phyloP scores from a whole-genome alignment of 2,888 invertebrate genomes.

The Metacarcinus magister region DNA sequence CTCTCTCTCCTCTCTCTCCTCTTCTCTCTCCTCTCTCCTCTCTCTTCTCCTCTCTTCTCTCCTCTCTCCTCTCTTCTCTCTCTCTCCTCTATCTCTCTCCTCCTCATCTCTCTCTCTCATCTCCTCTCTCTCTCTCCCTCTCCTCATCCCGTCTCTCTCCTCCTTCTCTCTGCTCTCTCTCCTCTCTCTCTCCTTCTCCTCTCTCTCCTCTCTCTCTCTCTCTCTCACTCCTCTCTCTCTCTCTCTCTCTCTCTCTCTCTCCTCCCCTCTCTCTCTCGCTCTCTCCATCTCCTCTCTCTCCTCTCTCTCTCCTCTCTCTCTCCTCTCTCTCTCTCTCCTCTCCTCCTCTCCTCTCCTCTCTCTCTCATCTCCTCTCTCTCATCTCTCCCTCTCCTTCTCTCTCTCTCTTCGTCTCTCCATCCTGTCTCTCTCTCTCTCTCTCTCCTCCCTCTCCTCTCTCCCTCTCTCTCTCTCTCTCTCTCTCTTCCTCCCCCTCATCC shows the following conservation, averaged over 20 bases:
- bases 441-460: background rate
- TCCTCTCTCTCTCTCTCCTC: too few species aligned
- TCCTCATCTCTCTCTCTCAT: background rate
- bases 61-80: background rate
- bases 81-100: background rate
- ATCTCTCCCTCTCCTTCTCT: too few species aligned
- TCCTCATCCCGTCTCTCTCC: background rate
- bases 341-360: too few species aligned
- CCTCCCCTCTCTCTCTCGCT: too few species aligned
- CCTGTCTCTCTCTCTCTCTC: too few species aligned
- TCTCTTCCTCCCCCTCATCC: background rate
- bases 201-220: too few species aligned
- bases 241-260: too few species aligned
- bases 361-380: too few species aligned
- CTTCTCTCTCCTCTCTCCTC: background rate
- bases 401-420: too few species aligned
- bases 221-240: too few species aligned
- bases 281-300: too few species aligned
- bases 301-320: too few species aligned
- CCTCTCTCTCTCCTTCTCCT: background rate
- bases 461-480: conserved; percentile 42
- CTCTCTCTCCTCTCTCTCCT: background rate
- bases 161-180: background rate
- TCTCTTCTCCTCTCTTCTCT: background rate
- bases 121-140: background rate